Evolutionary conservation across 1,140 invertebrate genomes (phyloP).

Genomic region (Armadillidium nasatum): DNA sequence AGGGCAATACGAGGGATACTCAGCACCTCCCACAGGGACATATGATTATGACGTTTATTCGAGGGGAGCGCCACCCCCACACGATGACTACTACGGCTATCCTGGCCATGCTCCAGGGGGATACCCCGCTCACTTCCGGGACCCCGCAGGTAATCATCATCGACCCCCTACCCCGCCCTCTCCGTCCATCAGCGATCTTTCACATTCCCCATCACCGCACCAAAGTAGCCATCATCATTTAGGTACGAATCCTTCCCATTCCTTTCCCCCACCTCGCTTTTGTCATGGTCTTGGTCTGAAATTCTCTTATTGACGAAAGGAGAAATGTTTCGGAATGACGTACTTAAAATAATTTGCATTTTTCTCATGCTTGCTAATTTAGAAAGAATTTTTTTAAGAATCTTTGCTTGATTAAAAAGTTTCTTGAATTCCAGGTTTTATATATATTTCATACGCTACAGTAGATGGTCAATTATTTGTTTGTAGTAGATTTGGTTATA

Average conservation of each 20-base stretch:
- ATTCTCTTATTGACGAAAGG: no score
- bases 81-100: conserved; percentile 7
- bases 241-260: not conserved
- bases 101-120: not conserved
- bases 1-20: not conserved
- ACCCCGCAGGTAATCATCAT: not conserved
- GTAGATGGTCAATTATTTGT: no score
- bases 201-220: not conserved
- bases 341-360: no score
- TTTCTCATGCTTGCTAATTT: no score
- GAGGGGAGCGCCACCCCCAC: not conserved
- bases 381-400: no score
- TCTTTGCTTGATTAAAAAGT: no score
- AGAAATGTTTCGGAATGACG: no score
- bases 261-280: not conserved
- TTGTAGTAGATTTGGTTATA: no score
- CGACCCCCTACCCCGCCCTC: not conserved
- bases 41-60: conserved; percentile 6
- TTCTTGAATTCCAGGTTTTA: no score
- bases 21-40: not conserved
- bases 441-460: no score
- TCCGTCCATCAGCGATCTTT: not conserved
- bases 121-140: conserved; percentile 1
- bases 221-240: not conserved
- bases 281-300: no score